phyloP scores from a whole-genome alignment of 2,113 vertebrate genomes.

The Elephas maximus region DNA sequence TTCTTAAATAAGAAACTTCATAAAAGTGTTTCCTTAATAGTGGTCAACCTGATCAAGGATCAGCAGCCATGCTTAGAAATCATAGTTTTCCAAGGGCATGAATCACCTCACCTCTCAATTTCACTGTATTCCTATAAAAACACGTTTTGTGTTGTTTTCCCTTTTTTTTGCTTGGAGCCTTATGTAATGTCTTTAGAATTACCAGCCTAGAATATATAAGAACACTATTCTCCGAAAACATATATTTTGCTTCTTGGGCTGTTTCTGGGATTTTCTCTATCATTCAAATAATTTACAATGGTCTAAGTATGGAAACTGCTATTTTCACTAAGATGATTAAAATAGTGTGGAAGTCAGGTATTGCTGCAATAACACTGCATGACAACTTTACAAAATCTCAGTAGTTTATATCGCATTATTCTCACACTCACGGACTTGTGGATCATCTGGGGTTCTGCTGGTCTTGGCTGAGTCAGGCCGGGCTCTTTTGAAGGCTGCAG shows the following conservation, averaged over 20 bases:
- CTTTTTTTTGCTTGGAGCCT: neutral
- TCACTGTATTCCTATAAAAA: neutral
- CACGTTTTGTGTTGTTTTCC: neutral
- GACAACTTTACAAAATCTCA: neutral
- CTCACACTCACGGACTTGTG: neutral
- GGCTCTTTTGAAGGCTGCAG: neutral
- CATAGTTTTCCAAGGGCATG: neutral
- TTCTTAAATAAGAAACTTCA: neutral
- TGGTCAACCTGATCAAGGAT: neutral
- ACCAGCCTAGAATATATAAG: neutral
- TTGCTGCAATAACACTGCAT: neutral
- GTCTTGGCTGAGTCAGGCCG: neutral
- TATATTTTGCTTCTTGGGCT: neutral
- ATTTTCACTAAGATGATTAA: neutral
- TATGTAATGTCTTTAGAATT: neutral
- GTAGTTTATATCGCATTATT: neutral
- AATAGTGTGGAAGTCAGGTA: neutral
- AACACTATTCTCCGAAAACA: neutral
- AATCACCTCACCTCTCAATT: neutral
- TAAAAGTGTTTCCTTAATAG: neutral
- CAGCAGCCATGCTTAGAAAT: neutral
- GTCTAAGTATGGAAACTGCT: neutral
- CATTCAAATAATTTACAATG: neutral
- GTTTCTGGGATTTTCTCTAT: constrained; percentile 23
- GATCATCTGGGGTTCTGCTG: neutral